phyloP scores from a whole-genome alignment of 2,888 invertebrate genomes.

The Gortyna flavago region DNA sequence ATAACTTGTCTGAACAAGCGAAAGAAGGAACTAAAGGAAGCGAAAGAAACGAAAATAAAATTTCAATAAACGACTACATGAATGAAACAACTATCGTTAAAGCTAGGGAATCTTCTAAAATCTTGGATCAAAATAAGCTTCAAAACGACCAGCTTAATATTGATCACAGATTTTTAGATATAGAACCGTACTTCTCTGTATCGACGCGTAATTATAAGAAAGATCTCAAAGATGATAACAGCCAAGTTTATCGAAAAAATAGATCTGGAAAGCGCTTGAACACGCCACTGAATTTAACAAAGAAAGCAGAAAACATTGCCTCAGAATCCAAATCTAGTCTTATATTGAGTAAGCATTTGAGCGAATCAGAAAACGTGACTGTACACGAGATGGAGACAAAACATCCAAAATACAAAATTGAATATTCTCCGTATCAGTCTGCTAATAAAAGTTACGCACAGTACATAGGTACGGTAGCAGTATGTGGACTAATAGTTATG shows the following conservation, averaged over 20 bases:
- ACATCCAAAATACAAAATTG: slow-evolving; percentile 80
- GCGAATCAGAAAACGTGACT: slow-evolving; percentile 71
- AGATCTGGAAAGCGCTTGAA: slow-evolving; percentile 81
- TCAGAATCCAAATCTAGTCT: slow-evolving; percentile 67
- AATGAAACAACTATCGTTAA: slow-evolving; percentile 79
- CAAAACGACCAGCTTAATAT: slow-evolving; percentile 80
- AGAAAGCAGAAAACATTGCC: slow-evolving; percentile 63
- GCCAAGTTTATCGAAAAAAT: slow-evolving; percentile 70
- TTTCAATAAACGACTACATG: slow-evolving; percentile 73
- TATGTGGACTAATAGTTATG: slow-evolving; percentile 89
- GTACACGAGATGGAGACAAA: slow-evolving; percentile 71
- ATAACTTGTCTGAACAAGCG: slow-evolving; percentile 60
- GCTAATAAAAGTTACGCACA: slow-evolving; percentile 79
- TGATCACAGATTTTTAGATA: slow-evolving; percentile 80
- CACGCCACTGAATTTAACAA: slow-evolving; percentile 77
- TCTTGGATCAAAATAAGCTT: slow-evolving; percentile 81
- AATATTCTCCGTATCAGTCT: slow-evolving; percentile 83
- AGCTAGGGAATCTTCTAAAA: slow-evolving; percentile 77
- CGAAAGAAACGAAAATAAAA: slow-evolving; percentile 74
- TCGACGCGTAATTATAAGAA: slow-evolving; percentile 71
- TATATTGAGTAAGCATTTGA: slow-evolving; percentile 68
- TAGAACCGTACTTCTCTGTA: slow-evolving; percentile 70
- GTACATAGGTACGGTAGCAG: slow-evolving; percentile 90
- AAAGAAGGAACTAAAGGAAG: slow-evolving; percentile 67
- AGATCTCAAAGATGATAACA: slow-evolving; percentile 64